phyloP scores from a whole-genome alignment of 2,888 invertebrate genomes.

The Cephus pygmeus region DNA sequence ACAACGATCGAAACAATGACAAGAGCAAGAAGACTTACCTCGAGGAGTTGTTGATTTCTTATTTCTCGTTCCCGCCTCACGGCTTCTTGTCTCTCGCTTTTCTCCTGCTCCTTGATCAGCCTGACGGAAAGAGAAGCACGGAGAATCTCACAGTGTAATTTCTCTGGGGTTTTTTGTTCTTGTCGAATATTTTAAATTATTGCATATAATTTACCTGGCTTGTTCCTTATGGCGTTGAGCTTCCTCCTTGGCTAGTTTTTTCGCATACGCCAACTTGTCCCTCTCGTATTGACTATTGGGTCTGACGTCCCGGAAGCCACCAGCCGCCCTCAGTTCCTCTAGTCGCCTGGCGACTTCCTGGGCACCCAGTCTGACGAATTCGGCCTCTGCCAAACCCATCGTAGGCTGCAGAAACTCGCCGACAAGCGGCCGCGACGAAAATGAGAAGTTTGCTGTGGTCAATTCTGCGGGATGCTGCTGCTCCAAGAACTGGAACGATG shows the following conservation, averaged over 20 bases:
- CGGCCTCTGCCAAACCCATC: constrained; percentile 71
- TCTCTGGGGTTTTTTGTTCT: background rate
- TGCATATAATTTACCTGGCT: constrained; percentile 55
- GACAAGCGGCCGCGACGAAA: constrained; percentile 87
- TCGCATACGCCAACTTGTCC: constrained; percentile 71
- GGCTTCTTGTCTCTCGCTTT: constrained; percentile 85
- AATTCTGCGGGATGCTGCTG: constrained; percentile 70
- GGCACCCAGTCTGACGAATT: constrained; percentile 82
- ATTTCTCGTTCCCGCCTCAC: constrained; percentile 84
- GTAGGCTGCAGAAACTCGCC: constrained; percentile 91
- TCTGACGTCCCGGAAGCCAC: constrained; percentile 71
- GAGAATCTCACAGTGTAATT: background rate
- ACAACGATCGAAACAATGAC: constrained; percentile 57
- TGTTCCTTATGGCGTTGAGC: constrained; percentile 68
- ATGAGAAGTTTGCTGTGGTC: constrained; percentile 90
- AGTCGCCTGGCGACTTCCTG: constrained; percentile 83
- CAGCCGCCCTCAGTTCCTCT: constrained; percentile 73
- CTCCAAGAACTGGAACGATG: constrained; percentile 54
- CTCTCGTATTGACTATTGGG: constrained; percentile 61
- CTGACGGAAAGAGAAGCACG: constrained; percentile 38
- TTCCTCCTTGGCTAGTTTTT: constrained; percentile 78
- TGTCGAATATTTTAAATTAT: constrained; percentile 6
- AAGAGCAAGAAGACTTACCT: constrained; percentile 72
- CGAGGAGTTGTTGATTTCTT: constrained; percentile 85
- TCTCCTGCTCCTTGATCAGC: constrained; percentile 79